Evolutionary conservation across 2,113 vertebrate genomes (phyloP), one percentile per base, ranked within the genome.

Genomic region (Thermophis baileyi): DNA sequence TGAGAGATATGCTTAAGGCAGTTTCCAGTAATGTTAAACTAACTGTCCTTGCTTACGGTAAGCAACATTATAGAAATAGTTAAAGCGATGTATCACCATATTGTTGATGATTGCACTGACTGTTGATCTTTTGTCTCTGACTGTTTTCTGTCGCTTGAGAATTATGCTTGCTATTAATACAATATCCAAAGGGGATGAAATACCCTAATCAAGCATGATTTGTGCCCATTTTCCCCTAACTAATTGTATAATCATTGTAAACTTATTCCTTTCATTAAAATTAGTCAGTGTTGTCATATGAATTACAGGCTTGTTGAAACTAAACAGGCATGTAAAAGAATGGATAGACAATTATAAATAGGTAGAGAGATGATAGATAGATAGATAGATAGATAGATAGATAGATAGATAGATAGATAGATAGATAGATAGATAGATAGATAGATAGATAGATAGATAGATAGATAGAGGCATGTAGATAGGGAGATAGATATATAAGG

Each of bases 1-100:
- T 93, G 93, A 95, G 93, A 91, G 92, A 94, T 92, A 88, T 20
- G 49, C 92, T 55, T 94, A 89, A 93, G 57, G 30, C 91, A 63
- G 54, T 90, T 96, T 96, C 93, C 95, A 95, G 96, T 88, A 95
- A 97, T 86, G 89, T 93, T 90, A 92, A 87, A 93, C 69, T 74
- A 93, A 87, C 92, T 27, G 51, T 10, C 50, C 81, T 91, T 91
- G 91, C 93, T 97, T 97, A 94, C 93, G 49, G 95, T 91, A 92
- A 95, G 91, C 14, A 91, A 92, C 85, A 85, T 93, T 93, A 91
- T 93, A 53, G 90, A 88, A 95, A 92, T 89, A 89, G 85, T 92
- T 88, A 50, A 93, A 90, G 74, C 91, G 89, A 91, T 88, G 24
- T 54, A 85, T 92, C 93, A 86, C 91, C 74, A 0, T 25, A 81